Evolutionary conservation across 2,888 invertebrate species (phyloP), one percentile per base, ranked within the genome.

Genomic region (Dysmachus trigonus): DNA sequence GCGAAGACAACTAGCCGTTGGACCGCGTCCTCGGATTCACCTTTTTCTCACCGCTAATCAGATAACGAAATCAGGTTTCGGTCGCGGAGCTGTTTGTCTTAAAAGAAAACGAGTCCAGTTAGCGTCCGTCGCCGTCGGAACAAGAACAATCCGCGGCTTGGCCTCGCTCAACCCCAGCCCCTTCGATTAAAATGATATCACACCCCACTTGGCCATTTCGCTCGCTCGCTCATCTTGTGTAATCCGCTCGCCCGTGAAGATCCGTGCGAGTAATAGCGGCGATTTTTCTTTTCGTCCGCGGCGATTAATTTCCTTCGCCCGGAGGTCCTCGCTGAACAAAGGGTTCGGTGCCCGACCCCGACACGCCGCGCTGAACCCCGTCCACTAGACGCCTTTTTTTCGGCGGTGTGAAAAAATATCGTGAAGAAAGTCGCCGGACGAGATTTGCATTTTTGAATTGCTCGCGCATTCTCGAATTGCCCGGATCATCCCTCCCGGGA

Each of bases 151-250:
- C 33, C 53, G 81, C 81, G 81, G 53, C 81, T 27, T 81, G 81
- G 53, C 81, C 81, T 62, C 33, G 81, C 31, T 81, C 81, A 74
- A 85, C 84, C 84, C 84, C 81, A 74, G 73, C 84, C 84, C 84
- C 84, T 85, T 74, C 84, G 84, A 85, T 85, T 85, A 85, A 85
- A 85, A 85, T 74, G 84, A 85, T 85, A 85, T 85, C 72, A 85
- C 74, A 85, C 73, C 73, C 81, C 53, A 53, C 53, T 53, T 53
- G 53, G 53, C 47, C 30, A 41, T 47, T 53, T 53, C 53, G 15
- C 13, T 81, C 53, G n/a, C 33, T 53, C 53, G 15, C 13, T 81
- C 53, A 31, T 53, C 33, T 81, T 31, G 53, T 31, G 22, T 33
- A 53, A 53, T 31, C 33, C 18, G 30, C 35, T 81, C 15, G n/a